Conservation (phyloP, 2,888 invertebrate genomes). For the Venustoraphidia nigricollis region DNA sequence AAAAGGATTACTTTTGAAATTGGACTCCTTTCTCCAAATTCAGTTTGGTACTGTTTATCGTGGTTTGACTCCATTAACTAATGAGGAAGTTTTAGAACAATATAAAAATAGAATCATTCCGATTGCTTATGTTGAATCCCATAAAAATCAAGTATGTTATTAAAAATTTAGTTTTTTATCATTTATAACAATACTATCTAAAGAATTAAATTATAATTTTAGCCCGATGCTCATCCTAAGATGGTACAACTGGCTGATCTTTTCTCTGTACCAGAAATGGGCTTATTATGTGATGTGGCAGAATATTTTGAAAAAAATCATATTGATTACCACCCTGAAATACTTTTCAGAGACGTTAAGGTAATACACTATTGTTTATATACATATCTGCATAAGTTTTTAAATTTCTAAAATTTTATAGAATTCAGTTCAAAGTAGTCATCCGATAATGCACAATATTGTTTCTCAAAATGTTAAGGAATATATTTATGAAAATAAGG, state of each 20-base stretch:
- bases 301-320: conserved; percentile 81
- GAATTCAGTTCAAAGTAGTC: conserved; percentile 78
- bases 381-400: conserved; percentile 3
- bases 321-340: conserved; percentile 90
- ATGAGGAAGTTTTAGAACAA: conserved; percentile 68
- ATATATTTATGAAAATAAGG: conserved; percentile 62
- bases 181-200: too few relatives aligned
- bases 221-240: conserved; percentile 42
- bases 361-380: conserved; percentile 28
- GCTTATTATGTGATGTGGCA: conserved; percentile 81
- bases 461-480: conserved; percentile 69
- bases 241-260: conserved; percentile 94
- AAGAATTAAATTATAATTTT: not conserved
- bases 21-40: conserved; percentile 93
- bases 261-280: conserved; percentile 95
- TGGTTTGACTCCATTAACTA: conserved; percentile 65
- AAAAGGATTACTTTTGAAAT: conserved; percentile 81
- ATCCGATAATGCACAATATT: conserved; percentile 77
- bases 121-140: conserved; percentile 74
- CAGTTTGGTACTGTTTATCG: conserved; percentile 88
- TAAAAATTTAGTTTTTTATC: too few relatives aligned
- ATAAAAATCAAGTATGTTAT: conserved; percentile 15
- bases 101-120: conserved; percentile 80
- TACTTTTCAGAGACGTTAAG: conserved; percentile 86
- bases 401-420: conserved; percentile 25